Conservation (phyloP, 1,140 invertebrate genomes). For the Probaryconus sp. region DNA sequence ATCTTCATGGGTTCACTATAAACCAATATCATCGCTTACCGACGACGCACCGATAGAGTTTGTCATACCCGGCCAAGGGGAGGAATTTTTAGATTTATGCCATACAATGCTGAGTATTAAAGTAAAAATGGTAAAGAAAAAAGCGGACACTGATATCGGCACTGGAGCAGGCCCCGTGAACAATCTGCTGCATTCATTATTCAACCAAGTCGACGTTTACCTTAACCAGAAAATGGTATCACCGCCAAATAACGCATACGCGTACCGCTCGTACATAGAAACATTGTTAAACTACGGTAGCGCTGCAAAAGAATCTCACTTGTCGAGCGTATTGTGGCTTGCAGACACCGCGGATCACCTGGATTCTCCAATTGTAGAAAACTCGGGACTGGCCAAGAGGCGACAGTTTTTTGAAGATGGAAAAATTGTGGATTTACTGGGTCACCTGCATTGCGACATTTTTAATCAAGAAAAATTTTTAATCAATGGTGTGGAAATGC, state of each 20-base stretch:
- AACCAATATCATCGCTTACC: slow-evolving; percentile 69
- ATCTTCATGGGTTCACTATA: slow-evolving; percentile 68
- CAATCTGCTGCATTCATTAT: slow-evolving; percentile 71
- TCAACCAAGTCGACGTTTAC: slow-evolving; percentile 72
- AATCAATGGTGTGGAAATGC: too few species aligned
- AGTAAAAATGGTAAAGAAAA: slow-evolving; percentile 43
- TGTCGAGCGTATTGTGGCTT: slow-evolving; percentile 62
- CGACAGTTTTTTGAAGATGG: too few species aligned
- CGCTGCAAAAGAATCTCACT: slow-evolving; percentile 71
- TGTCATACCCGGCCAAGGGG: slow-evolving; percentile 65
- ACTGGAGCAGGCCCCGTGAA: not conserved
- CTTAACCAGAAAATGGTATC: slow-evolving; percentile 76
- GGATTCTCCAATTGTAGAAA: slow-evolving; percentile 18
- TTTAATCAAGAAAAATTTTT: too few species aligned
- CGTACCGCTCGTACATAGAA: slow-evolving; percentile 75
- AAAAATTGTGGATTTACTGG: too few species aligned
- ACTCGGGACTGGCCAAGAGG: not conserved
- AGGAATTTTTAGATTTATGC: slow-evolving; percentile 70
- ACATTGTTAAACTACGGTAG: slow-evolving; percentile 70
- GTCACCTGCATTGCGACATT: too few species aligned
- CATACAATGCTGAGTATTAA: slow-evolving; percentile 65
- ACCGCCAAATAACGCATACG: slow-evolving; percentile 72
- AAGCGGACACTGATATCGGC: not conserved
- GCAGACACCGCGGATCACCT: slow-evolving; percentile 38
- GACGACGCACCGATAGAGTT: slow-evolving; percentile 73